Evolutionary conservation across 1,140 invertebrate species (phyloP).

Genomic region (Pogonognathellus flavescens): DNA sequence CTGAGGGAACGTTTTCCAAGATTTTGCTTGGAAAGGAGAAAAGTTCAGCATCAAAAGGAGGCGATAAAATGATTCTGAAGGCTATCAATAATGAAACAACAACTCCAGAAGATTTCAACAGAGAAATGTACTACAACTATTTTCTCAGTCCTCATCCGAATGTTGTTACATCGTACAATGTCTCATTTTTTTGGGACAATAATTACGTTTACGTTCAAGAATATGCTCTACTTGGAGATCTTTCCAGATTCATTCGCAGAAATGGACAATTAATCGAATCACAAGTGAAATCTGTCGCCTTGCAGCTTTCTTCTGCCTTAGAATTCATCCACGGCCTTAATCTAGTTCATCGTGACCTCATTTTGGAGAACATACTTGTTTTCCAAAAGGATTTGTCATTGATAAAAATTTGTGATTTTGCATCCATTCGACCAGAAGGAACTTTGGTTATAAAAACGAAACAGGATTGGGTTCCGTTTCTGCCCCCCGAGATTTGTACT

Average conservation of each 20-base stretch:
- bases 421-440: conserved; percentile 80
- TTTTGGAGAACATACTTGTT: conserved; percentile 83
- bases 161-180: conserved; percentile 89
- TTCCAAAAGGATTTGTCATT: conserved; percentile 78
- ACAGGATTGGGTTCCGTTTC: conserved; percentile 78
- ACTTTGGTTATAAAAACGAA: conserved; percentile 77
- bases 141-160: conserved; percentile 89
- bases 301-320: conserved; percentile 81
- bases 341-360: conserved; percentile 80
- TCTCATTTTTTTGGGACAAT: conserved; percentile 80
- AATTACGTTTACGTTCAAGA: conserved; percentile 80
- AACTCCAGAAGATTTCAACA: conserved; percentile 79
- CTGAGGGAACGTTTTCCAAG: conserved; percentile 81
- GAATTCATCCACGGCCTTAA: conserved; percentile 87
- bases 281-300: conserved; percentile 75
- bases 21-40: conserved; percentile 74
- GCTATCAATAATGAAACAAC: conserved; percentile 79
- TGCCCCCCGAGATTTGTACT: conserved; percentile 80
- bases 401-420: conserved; percentile 88
- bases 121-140: conserved; percentile 74
- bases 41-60: conserved; percentile 72
- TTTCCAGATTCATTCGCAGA: conserved; percentile 76
- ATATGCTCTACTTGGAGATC: conserved; percentile 78
- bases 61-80: conserved; percentile 78
- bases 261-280: conserved; percentile 75